phyloP scores from a whole-genome alignment of 2,113 vertebrate genomes.

The Anthoscopus minutus region DNA sequence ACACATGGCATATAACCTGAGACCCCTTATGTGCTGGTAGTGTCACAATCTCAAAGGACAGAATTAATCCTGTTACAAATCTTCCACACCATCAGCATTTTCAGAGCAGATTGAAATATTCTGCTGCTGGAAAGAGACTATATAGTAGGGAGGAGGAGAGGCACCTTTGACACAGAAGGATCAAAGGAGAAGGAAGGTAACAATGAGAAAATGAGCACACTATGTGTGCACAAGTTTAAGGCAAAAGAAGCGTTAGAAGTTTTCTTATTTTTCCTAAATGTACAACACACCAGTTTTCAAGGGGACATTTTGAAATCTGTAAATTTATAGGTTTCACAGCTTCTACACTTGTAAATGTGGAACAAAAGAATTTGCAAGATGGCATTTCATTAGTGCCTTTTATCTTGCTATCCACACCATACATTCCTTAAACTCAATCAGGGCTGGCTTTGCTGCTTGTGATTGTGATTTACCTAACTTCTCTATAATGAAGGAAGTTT shows the following conservation, averaged over 20 bases:
- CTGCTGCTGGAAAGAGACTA: neutral
- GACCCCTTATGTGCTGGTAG: neutral
- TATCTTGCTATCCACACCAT: neutral
- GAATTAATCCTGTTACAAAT: neutral
- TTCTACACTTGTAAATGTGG: neutral
- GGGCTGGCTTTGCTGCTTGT: neutral
- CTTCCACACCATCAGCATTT: neutral
- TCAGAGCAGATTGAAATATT: neutral
- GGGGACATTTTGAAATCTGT: neutral
- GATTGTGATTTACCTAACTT: neutral
- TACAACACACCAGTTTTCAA: neutral
- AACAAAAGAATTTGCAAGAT: neutral
- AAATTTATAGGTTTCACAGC: neutral
- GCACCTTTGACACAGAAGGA: neutral
- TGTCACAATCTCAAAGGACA: neutral
- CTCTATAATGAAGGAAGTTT: neutral
- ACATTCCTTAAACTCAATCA: neutral
- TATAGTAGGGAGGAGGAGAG: neutral
- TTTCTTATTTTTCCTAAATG: neutral
- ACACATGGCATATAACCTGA: neutral
- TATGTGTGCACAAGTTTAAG: neutral
- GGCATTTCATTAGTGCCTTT: neutral
- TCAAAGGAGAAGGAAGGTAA: neutral
- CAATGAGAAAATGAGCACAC: neutral
- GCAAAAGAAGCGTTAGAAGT: neutral